These are phyloP conservation scores for Tachina grossa DNA, from an alignment of 2,888 invertebrate genomes.

Conservation along the genomic window DNA sequence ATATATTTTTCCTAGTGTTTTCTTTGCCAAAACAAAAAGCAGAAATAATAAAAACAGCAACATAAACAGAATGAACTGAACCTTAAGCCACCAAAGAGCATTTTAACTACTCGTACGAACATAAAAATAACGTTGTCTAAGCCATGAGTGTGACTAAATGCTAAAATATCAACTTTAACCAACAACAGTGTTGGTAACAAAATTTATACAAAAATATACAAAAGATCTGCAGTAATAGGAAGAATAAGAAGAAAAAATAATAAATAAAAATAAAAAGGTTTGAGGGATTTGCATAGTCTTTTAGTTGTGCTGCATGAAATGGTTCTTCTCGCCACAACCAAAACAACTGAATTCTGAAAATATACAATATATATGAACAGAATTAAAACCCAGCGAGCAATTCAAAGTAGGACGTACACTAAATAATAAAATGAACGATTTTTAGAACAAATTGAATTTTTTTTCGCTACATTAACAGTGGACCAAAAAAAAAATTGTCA, in stretches of 20 bases:
- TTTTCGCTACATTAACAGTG: too few relatives aligned
- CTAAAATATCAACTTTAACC: constrained; percentile 45
- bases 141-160: constrained; percentile 62
- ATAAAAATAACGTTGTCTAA: constrained; percentile 31
- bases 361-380: background rate
- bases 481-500: too few relatives aligned
- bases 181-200: constrained; percentile 45
- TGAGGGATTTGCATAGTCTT: constrained; percentile 50
- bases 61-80: constrained; percentile 58
- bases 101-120: constrained; percentile 30
- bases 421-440: background rate
- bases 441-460: too few relatives aligned
- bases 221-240: background rate
- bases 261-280: background rate
- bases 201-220: background rate
- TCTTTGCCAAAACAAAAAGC: constrained; percentile 59
- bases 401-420: too few relatives aligned
- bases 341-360: constrained; percentile 24
- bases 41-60: constrained; percentile 26
- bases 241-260: background rate
- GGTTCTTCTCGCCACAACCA: constrained; percentile 18
- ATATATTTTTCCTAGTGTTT: constrained; percentile 10
- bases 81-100: constrained; percentile 42
- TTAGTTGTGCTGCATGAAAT: constrained; percentile 13
- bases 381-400: background rate